Conservation (phyloP, 2,888 invertebrate genomes). For the Augochlorella aurata region DNA sequence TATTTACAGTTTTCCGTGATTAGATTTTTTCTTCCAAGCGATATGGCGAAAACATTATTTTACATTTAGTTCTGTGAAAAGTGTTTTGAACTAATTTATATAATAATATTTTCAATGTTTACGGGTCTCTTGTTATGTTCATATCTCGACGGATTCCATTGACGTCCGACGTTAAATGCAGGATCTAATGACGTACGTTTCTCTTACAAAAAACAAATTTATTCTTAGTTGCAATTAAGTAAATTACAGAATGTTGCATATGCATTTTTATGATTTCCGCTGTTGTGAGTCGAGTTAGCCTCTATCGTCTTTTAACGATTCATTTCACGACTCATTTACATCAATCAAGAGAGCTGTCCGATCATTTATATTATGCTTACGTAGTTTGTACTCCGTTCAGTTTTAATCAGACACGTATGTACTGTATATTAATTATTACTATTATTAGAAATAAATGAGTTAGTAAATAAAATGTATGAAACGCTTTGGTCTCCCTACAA, state of each 20-base stretch:
- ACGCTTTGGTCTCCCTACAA: too few species aligned
- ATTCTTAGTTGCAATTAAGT: neutral
- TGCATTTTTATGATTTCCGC: neutral
- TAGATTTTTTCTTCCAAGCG: too few species aligned
- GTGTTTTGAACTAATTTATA: too few species aligned
- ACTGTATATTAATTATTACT: neutral
- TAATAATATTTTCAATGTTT: neutral
- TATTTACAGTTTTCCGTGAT: too few species aligned
- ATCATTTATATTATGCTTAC: neutral
- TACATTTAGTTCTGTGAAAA: too few species aligned
- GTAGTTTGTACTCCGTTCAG: neutral
- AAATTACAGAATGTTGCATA: neutral
- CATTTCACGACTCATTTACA: neutral
- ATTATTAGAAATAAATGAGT: neutral
- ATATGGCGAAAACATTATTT: too few species aligned
- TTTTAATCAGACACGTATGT: neutral
- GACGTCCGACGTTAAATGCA: neutral
- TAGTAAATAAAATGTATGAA: too few species aligned
- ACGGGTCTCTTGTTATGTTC: neutral
- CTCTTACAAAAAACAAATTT: neutral
- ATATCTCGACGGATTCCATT: neutral
- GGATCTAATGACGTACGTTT: neutral
- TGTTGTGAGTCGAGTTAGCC: neutral
- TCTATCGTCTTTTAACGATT: neutral
- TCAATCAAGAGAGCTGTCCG: neutral